phyloP scores from a whole-genome alignment of 2,797 vertebrate genomes.

The Falco biarmicus region DNA sequence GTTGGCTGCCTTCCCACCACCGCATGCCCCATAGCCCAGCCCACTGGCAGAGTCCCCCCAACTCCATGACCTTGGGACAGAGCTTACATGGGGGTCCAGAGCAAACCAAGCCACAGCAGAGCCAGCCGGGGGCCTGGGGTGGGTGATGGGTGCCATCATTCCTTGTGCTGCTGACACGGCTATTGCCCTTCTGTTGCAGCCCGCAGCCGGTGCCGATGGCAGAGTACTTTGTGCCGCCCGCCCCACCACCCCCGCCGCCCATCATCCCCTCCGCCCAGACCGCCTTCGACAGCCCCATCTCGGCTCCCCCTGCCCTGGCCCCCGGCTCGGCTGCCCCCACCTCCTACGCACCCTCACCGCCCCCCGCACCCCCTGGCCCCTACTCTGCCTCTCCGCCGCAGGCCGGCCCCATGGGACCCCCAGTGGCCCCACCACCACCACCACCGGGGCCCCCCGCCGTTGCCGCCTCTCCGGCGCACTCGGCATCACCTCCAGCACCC shows the following conservation, averaged over 20 bases:
- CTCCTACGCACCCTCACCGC: slow-evolving; percentile 58
- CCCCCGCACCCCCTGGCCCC: slow-evolving; percentile 72
- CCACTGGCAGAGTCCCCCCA: fast-evolving
- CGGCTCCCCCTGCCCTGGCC: slow-evolving; percentile 72
- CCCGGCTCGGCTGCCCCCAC: slow-evolving; percentile 50
- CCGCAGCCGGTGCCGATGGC: slow-evolving; percentile 84
- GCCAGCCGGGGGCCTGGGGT: fast-evolving
- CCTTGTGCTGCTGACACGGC: neutral
- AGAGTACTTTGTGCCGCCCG: slow-evolving; percentile 87
- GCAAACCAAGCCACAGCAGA: neutral
- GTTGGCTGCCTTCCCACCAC: neutral
- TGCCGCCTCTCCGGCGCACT: slow-evolving; percentile 71
- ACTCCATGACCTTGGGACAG: neutral
- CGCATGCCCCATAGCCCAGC: fast-evolving
- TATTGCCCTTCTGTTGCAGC: slow-evolving; percentile 44
- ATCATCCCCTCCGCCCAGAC: slow-evolving; percentile 89
- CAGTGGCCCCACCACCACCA: slow-evolving; percentile 84
- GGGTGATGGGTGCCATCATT: fast-evolving
- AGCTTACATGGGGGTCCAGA: fast-evolving
- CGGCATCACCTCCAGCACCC: slow-evolving; percentile 49
- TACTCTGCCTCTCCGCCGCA: slow-evolving; percentile 77
- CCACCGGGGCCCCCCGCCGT: slow-evolving; percentile 78
- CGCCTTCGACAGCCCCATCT: slow-evolving; percentile 85
- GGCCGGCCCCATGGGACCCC: slow-evolving; percentile 73
- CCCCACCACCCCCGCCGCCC: slow-evolving; percentile 85